Evolutionary conservation across 2,888 invertebrate species (phyloP), one percentile per base, ranked within the genome.

Genomic region (Caenorhabditis sp.): DNA sequence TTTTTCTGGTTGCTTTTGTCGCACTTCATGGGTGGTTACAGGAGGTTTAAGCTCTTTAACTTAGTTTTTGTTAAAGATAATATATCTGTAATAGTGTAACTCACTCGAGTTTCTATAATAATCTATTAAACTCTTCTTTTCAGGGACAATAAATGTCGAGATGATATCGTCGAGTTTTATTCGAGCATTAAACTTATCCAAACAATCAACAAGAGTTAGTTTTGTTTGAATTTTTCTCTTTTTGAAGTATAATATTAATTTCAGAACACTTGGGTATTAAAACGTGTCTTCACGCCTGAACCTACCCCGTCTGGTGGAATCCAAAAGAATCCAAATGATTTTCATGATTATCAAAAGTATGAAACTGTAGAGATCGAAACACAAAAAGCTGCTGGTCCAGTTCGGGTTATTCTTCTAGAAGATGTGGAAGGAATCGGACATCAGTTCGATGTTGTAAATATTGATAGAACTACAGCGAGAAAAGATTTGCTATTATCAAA

Each of bases 351-450:
- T 57, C 80, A 82, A 58, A 83, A 83, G 68, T 80, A 78, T 27
- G 83, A 82, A 50, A 68, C 67, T 5, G 79, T 76, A 21, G 82
- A 82, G 17, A 67, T 68, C 20, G 82, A 84, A 70, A 81, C 80
- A 31, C 68, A 77, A 50, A 79, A 67, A 38, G 59, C 76, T 0
- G 82, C 84, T 14, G 81, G 79, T 2, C 84, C 84, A 0, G 26
- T 86, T 12, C 77, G 82, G 67, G 79, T 86, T 23, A 87, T 86
- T 64, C 67, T 86, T 12, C 62, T 86, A 49, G 70, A 84, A 59
- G 86, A 86, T 59, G 78, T 86, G 20, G 86, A 86, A 74, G 86
- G 85, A 50, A 67, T 86, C 50, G 86, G 86, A 25, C 80, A 85
- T 56, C 84, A 85, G 59, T 86, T 84, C 63, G 86, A 86, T 65